phyloP scores from a whole-genome alignment of 1,140 invertebrate species.

The Euglossa dilemma region DNA sequence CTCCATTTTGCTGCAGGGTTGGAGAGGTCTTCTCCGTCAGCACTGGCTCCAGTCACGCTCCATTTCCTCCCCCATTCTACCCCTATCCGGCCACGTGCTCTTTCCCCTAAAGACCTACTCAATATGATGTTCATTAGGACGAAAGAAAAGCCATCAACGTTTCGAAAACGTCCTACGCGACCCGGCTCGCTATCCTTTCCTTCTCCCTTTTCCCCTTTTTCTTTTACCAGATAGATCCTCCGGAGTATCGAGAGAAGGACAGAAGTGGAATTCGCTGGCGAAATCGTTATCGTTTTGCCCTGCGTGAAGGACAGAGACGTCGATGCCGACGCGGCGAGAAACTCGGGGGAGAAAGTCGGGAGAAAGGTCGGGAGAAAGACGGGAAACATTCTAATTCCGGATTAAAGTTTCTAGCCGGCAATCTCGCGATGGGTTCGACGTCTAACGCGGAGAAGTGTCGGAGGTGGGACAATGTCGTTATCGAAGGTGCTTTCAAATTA shows the following conservation, averaged over 20 bases:
- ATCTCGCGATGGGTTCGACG: conserved; percentile 72
- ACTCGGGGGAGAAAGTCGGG: too few species aligned
- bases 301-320: background rate
- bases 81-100: background rate
- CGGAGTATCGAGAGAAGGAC: background rate
- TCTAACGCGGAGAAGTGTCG: conserved; percentile 12
- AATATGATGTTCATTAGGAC: conserved; percentile 6
- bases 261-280: conserved; percentile 7
- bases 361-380: too few species aligned
- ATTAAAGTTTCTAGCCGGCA: conserved; percentile 76
- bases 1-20: background rate
- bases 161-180: background rate
- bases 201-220: background rate
- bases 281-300: conserved; percentile 4
- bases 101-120: background rate
- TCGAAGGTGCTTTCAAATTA: conserved; percentile 75
- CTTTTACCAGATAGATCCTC: background rate
- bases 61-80: background rate
- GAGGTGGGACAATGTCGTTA: conserved; percentile 70
- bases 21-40: background rate
- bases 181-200: background rate
- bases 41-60: conserved; percentile 3
- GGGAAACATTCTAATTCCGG: conserved; percentile 73
- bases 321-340: background rate
- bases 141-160: background rate